Evolutionary conservation across 2,113 vertebrate genomes (phyloP).

Genomic region (Hippocampus zosterae): DNA sequence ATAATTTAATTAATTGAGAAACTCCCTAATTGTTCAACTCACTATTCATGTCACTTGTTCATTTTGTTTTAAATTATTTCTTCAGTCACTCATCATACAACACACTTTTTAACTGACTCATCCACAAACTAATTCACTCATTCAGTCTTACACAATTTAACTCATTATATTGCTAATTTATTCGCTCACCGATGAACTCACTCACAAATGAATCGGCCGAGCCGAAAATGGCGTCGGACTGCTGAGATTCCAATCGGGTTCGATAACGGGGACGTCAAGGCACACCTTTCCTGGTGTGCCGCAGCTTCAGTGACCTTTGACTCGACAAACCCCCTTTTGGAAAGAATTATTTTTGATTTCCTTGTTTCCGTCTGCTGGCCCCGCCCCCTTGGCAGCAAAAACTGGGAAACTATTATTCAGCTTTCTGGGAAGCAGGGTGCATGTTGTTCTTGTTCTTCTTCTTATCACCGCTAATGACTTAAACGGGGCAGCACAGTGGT

Average conservation of each 20-base stretch:
- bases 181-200: background rate
- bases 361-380: slow-evolving; percentile 38
- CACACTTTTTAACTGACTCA: too few relatives aligned
- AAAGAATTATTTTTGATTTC: slow-evolving; percentile 43
- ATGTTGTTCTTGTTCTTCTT: slow-evolving; percentile 6
- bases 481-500: slow-evolving; percentile 37
- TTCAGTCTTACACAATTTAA: background rate
- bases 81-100: too few relatives aligned
- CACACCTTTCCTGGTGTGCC: slow-evolving; percentile 27
- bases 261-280: background rate
- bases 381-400: slow-evolving; percentile 30
- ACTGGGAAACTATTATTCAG: slow-evolving; percentile 31
- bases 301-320: slow-evolving; percentile 29
- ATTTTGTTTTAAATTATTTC: too few relatives aligned
- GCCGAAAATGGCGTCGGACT: too few relatives aligned
- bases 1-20: too few relatives aligned
- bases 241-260: too few relatives aligned
- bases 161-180: background rate
- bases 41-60: too few relatives aligned
- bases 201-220: background rate
- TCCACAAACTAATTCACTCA: too few relatives aligned
- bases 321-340: slow-evolving; percentile 29
- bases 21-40: too few relatives aligned
- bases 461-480: slow-evolving; percentile 22
- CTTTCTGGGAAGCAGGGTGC: slow-evolving; percentile 47